Evolutionary conservation across 2,797 vertebrate species (phyloP).

Genomic region (Ceryle rudis): DNA sequence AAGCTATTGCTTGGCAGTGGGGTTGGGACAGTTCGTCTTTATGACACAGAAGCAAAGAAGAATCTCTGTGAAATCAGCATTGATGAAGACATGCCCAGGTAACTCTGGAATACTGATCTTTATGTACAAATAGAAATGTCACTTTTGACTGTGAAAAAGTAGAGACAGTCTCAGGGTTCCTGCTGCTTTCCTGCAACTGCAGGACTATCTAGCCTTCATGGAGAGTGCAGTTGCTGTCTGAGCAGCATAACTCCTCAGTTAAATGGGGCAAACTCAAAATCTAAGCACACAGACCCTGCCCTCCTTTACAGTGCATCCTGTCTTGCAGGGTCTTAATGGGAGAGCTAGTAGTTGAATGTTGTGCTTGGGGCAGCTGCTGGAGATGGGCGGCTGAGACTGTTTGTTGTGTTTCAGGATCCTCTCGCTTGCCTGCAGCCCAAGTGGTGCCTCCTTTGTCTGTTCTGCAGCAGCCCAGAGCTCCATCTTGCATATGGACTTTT

Average conservation of each 20-base stretch:
- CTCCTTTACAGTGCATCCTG: background rate
- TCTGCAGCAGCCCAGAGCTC: conserved; percentile 88
- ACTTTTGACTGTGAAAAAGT: background rate
- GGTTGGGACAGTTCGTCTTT: conserved; percentile 92
- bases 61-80: conserved; percentile 96
- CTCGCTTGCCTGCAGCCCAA: conserved; percentile 94
- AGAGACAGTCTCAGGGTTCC: background rate
- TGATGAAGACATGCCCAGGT: conserved; percentile 92
- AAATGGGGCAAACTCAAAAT: background rate
- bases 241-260: background rate
- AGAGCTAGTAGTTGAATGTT: background rate
- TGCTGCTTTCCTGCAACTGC: background rate
- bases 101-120: background rate
- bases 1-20: conserved; percentile 94
- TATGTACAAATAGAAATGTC: background rate
- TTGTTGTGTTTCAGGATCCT: conserved; percentile 85
- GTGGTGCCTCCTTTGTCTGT: conserved; percentile 93
- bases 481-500: conserved; percentile 68
- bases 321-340: background rate
- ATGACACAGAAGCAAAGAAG: conserved; percentile 98
- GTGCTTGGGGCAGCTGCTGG: background rate
- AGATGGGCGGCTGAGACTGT: background rate
- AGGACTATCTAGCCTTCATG: background rate
- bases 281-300: background rate
- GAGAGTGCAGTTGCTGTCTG: background rate